Base-by-base conservation (phyloP, 2,113 vertebrate genomes). In the Menidia beryllina region DNA sequence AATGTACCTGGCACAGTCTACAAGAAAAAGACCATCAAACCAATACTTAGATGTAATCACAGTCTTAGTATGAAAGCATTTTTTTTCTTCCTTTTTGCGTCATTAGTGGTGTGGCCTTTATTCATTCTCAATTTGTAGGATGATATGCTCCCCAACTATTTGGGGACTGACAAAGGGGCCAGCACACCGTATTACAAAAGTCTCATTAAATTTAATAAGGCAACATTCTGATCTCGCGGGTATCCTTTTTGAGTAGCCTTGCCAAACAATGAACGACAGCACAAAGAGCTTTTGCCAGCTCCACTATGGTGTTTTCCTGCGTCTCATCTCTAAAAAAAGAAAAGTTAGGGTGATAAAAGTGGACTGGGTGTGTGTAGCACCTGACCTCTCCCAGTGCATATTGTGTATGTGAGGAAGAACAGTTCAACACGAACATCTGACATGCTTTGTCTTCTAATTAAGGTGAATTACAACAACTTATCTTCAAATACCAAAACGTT, bases 151-250 rank as follows among this genome's bases (percentile, higher is more conserved):
- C 71, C 75, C 72, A n/a, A 30, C 57, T 75, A 65, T 74, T 70
- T 60, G 58, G 75, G 80, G 60, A 56, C 77, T 69, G 77, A 86
- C 77, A 88, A 86, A 86, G 75, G 62, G 68, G 75, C 83, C 67
- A n/a, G 73, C 73, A 39, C 65, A 56, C 55, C 72, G 60, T 84
- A 88, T 82, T 85, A 86, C 81, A 72, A 69, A 72, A 69, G 84
- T 70, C 52, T 67, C 59, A 84, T 91, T 86, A 88, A 81, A 85
- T 81, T 71, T 81, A 82, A 86, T 86, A 76, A 82, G 85, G 78
- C 75, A 63, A 73, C 19, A 57, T 74, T 85, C 85, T 74, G 24
- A 82, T 81, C 71, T 79, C 54, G n/a, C 45, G 47, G 57, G 67
- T 55, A 82, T 84, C 75, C n/a, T n/a, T n/a, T 79, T 60, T 3